Conservation (phyloP, 2,113 vertebrate species). For the Cynopterus brachyotis region DNA sequence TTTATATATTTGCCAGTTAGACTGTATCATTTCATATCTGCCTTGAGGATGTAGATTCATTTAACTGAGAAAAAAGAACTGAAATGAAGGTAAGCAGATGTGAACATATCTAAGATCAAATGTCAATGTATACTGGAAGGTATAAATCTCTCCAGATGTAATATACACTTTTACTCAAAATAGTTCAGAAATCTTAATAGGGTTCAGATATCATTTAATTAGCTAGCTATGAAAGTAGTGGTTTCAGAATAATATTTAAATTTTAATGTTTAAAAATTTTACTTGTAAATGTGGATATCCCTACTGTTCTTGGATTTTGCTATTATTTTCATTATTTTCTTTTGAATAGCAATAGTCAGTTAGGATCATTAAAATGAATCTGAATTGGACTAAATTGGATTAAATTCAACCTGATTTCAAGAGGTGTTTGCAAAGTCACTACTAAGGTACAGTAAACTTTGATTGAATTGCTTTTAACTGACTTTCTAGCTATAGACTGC, state of each 20-base stretch:
- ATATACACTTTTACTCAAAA: neutral
- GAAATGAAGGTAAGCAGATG: neutral
- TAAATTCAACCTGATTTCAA: constrained; percentile 18
- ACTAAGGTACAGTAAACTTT: neutral
- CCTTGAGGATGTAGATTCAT: neutral
- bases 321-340: neutral
- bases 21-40: neutral
- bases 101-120: neutral
- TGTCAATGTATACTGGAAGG: neutral
- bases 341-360: neutral
- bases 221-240: neutral
- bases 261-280: neutral
- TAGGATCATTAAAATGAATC: neutral
- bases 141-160: neutral
- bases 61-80: constrained; percentile 48
- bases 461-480: neutral
- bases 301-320: neutral
- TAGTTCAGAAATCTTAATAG: neutral
- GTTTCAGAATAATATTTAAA: neutral
- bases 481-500: neutral
- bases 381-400: neutral
- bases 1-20: neutral
- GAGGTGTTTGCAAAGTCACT: neutral
- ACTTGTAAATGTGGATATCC: neutral
- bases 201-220: neutral